Evolutionary conservation across 1,140 invertebrate genomes (phyloP), one percentile per base, ranked within the genome.

Genomic region (Vanessa tameamea): DNA sequence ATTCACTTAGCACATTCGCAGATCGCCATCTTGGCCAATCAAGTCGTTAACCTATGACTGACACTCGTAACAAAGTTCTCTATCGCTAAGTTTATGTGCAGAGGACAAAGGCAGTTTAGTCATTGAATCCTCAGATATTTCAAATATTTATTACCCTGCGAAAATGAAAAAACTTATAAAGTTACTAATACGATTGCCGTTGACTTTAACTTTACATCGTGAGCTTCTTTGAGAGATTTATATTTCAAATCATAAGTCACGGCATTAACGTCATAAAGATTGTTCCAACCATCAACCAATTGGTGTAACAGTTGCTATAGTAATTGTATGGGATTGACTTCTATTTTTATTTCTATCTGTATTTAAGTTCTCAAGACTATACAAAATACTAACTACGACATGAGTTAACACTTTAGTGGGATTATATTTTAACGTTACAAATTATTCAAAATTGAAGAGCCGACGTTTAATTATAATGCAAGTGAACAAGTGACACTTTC

Each of bases 21-120:
- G 80, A 82, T 82, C 82, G 87, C 82, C 85, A 86, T 87, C 82
- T 83, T 83, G 79, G 77, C 78, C 85, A 88, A 91, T 89, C 88
- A 89, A 86, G 82, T 87, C 78, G 85, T 90, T 89, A 89, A 90
- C 88, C 87, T 85, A 81, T 86, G 84, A 78, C 80, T 82, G 85
- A 75, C 75, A 76, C 71, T 78, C 61, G 73, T 73, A 67, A 69
- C 73, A 75, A 75, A 75, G 69, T 76, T 53, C 73, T 73, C 15
- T 43, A 57, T 23, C 20, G 20, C 23, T 23, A 57, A 57, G 20
- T 23, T 16, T 26, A 57, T 53, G 50, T 53, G 37, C 37, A 43
- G 20, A 9, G 8, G 20, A 57, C 16, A 20, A 57, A 57, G 20
- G 20, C 20, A 57, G 16, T 23, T 50, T 15, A 43, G 7, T 43